These are phyloP conservation scores for Tortricodes alternella DNA, from an alignment of 2,888 invertebrate genomes.

Conservation along the genomic window DNA sequence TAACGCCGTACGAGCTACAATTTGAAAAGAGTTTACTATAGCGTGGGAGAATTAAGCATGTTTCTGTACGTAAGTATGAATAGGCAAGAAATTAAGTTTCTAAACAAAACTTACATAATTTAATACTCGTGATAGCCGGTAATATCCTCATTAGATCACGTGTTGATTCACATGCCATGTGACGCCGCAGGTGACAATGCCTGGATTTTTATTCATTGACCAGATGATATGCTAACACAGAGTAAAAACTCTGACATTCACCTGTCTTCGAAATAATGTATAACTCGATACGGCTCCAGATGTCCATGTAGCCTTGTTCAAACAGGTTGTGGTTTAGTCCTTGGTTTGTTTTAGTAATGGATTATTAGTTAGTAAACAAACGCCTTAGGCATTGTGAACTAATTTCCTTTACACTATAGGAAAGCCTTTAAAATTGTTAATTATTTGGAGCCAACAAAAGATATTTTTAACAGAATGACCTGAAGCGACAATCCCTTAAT, in stretches of 20 bases:
- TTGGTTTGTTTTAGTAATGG: conserved; percentile 13
- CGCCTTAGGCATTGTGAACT: conserved; percentile 35
- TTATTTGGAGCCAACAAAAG: conserved; percentile 8
- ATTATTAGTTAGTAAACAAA: conserved; percentile 27
- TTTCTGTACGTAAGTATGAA: conserved; percentile 12
- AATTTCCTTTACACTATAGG: conserved; percentile 30
- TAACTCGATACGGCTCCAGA: conserved; percentile 47
- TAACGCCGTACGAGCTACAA: background rate
- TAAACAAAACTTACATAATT: conserved; percentile 1
- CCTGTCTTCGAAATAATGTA: conserved; percentile 62
- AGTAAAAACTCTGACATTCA: conserved; percentile 54
- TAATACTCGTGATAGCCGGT: background rate
- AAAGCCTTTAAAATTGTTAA: conserved; percentile 4
- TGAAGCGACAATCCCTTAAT: conserved; percentile 74
- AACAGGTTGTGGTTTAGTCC: conserved; percentile 38
- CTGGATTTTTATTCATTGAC: conserved; percentile 46
- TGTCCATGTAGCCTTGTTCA: conserved; percentile 41
- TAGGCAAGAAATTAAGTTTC: conserved; percentile 4
- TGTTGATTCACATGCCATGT: conserved; percentile 41
- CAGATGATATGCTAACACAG: conserved; percentile 63
- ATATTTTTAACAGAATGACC: conserved; percentile 45
- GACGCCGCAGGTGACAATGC: conserved; percentile 56
- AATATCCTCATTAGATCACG: conserved; percentile 32
- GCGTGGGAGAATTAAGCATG: conserved; percentile 49
- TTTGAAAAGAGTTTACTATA: conserved; percentile 6